Conservation (phyloP, 2,888 invertebrate species). For the Patella pellucida region DNA sequence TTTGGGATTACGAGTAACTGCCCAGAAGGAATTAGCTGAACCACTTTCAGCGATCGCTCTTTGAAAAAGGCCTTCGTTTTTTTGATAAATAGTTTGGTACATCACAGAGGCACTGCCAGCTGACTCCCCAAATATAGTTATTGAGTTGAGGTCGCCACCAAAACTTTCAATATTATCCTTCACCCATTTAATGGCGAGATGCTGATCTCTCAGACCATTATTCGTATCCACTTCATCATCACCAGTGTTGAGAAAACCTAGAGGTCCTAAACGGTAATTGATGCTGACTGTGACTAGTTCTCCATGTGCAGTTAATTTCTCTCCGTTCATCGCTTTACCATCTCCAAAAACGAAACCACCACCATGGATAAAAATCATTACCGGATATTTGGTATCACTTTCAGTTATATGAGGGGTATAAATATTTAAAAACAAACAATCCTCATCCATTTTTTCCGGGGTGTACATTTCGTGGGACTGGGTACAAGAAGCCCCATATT, state of each 20-base stretch:
- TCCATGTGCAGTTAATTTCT: slow-evolving; percentile 29
- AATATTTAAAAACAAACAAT: slow-evolving; percentile 51
- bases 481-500: slow-evolving; percentile 41
- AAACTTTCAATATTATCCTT: slow-evolving; percentile 47
- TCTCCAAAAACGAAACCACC: slow-evolving; percentile 45
- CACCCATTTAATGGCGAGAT: slow-evolving; percentile 49
- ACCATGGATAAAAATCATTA: slow-evolving; percentile 49
- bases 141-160: slow-evolving; percentile 41
- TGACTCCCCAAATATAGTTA: slow-evolving; percentile 53
- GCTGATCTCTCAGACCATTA: slow-evolving; percentile 53
- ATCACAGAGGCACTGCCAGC: slow-evolving; percentile 48
- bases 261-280: slow-evolving; percentile 47
- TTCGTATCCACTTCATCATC: slow-evolving; percentile 49
- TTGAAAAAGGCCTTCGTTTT: slow-evolving; percentile 48
- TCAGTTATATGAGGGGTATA: slow-evolving; percentile 38
- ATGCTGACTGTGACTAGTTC: slow-evolving; percentile 46
- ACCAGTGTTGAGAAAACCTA: slow-evolving; percentile 53
- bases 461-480: slow-evolving; percentile 23
- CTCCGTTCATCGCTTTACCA: slow-evolving; percentile 13
- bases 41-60: slow-evolving; percentile 51
- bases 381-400: slow-evolving; percentile 22
- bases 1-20: not conserved
- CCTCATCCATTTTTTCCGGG: slow-evolving; percentile 24
- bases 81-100: slow-evolving; percentile 43
- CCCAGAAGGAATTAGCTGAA: slow-evolving; percentile 24